Evolutionary conservation across 2,113 vertebrate genomes (phyloP).

Genomic region (Lepus americanus): DNA sequence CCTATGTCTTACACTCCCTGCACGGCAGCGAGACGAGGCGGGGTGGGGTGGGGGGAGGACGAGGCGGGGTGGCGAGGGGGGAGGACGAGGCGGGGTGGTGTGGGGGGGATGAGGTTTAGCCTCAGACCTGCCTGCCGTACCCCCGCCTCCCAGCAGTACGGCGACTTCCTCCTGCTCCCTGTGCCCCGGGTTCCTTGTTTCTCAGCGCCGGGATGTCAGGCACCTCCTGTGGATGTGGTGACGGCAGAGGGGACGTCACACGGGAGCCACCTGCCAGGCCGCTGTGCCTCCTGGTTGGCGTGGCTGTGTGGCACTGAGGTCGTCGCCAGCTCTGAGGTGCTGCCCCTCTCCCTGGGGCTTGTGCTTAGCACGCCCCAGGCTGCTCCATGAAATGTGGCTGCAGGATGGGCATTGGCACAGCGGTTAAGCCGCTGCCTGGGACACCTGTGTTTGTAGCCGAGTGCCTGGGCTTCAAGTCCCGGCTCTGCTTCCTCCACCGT

Average conservation of each 20-base stretch:
- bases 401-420: background rate
- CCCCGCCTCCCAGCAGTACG: background rate
- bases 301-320: background rate
- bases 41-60: background rate
- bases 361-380: background rate
- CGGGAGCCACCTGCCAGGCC: background rate
- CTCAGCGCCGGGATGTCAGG: background rate
- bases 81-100: background rate
- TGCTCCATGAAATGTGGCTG: slow-evolving; percentile 40
- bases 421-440: too few relatives aligned
- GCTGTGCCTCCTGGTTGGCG: background rate
- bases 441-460: too few relatives aligned
- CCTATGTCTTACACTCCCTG: background rate
- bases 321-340: background rate
- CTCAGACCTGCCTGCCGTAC: background rate
- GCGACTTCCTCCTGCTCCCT: background rate
- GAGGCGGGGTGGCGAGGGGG: too few relatives aligned
- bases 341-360: background rate
- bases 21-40: background rate
- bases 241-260: background rate
- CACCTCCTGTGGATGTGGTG: background rate
- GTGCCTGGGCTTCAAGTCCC: too few relatives aligned
- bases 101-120: background rate
- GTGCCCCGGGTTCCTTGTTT: background rate
- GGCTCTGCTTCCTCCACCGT: too few relatives aligned